Conservation (phyloP, 2,113 vertebrate species). For the Scophthalmus maximus region DNA sequence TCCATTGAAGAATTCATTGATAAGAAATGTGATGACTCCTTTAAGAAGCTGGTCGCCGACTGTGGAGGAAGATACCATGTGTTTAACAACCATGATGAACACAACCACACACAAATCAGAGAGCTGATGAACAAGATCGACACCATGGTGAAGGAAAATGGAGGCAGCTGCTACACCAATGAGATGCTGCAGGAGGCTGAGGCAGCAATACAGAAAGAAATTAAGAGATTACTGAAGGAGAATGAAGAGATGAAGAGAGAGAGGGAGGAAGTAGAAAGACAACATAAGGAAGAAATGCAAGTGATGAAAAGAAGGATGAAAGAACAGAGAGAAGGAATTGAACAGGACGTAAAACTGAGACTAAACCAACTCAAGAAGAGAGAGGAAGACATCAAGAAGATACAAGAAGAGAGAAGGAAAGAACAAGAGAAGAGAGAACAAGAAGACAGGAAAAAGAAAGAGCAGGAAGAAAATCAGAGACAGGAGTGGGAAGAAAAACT, state of each 20-base stretch:
- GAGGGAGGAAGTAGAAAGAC: background rate
- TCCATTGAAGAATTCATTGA: background rate
- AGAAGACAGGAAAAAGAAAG: background rate
- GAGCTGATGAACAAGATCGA: conserved; percentile 35
- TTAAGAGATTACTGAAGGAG: conserved; percentile 20
- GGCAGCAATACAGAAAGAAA: background rate
- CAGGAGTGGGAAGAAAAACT: conserved; percentile 3
- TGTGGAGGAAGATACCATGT: conserved; percentile 43
- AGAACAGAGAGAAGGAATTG: background rate
- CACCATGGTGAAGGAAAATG: conserved; percentile 38
- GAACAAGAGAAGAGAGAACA: background rate
- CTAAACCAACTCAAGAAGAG: conserved; percentile 14
- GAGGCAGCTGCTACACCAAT: conserved; percentile 35
- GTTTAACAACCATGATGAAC: background rate
- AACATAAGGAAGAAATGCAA: conserved; percentile 16
- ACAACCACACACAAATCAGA: conserved; percentile 13
- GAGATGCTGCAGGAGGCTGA: conserved; percentile 25
- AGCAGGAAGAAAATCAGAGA: too few relatives aligned
- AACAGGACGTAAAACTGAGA: background rate
- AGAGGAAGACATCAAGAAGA: background rate
- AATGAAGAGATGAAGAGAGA: conserved; percentile 31
- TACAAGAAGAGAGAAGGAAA: conserved; percentile 1
- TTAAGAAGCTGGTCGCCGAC: background rate
- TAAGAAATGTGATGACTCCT: background rate
- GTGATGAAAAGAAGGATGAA: background rate